Evolutionary conservation across 2,113 vertebrate genomes (phyloP), one percentile per base, ranked within the genome.

Genomic region (Ascaphus truei): DNA sequence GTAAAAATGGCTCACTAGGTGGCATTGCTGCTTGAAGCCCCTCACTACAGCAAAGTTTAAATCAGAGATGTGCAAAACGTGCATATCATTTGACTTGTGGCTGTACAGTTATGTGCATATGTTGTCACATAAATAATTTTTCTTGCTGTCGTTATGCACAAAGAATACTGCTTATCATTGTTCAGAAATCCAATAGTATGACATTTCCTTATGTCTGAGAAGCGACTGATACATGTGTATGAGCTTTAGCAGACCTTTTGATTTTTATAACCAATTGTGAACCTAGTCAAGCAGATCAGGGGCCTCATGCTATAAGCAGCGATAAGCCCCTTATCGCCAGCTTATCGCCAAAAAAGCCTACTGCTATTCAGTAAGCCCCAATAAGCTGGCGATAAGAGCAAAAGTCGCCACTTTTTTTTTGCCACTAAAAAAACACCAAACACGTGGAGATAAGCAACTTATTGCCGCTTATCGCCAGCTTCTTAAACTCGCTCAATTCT

Each of bases 151-250:
- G 5, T 13, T 20, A 15, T 43, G 23, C 23, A 60, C 58, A 61
- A 61, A 45, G 39, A 61, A 45, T 25, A 39, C 37, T 61, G 39
- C 58, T 61, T 61, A 41, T 61, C 26, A 45, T 29, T 61, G 37
- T 30, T 26, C 39, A 61, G 39, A 61, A 61, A 61, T 41, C 58
- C 58, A 45, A 61, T 61, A 61, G 25, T 39, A 39, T 61, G 58
- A 45, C 58, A 61, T 61, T 61, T 61, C 58, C 58, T 45, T 30
- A 20, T 61, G 37, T 27, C 25, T 61, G 25, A 36, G 39, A 61
- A 26, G 25, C 15, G 11, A 16, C 37, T 61, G 58, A 45, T 43
- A 61, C 25, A 61, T 61, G 58, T 18, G 25, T 45, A 29, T 61
- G 58, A 61, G 45, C 36, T 39, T 41, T 41, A 37, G 8, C 13